Percentiles rank a stretch among this genome's conserved stretches.
Evolutionary conservation across 2,888 invertebrate genomes (phyloP).

Genomic region (Ceraclea dissimilis): DNA sequence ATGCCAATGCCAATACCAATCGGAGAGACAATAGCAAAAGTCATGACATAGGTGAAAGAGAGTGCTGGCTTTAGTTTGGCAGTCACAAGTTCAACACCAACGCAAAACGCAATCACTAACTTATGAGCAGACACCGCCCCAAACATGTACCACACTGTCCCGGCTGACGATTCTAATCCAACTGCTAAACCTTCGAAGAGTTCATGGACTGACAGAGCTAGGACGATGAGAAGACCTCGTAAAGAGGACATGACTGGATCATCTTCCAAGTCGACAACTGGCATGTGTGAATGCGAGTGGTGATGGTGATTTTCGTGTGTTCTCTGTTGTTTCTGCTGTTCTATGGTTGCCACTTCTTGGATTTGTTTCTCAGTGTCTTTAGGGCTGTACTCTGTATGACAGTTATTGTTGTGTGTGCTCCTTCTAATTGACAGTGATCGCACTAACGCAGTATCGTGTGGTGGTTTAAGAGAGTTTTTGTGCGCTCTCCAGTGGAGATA

Average conservation of each 20-base stretch:
- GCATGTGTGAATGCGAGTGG: slow-evolving; percentile 45
- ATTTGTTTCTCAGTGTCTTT: slow-evolving; percentile 30
- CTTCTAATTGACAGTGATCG: slow-evolving; percentile 42
- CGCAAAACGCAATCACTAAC: slow-evolving; percentile 80
- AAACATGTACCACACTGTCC: slow-evolving; percentile 70
- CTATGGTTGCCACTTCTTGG: slow-evolving; percentile 28
- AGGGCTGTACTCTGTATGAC: slow-evolving; percentile 37
- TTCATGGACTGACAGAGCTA: slow-evolving; percentile 80
- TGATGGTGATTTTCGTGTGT: slow-evolving; percentile 37
- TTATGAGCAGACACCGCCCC: slow-evolving; percentile 80
- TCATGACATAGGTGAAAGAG: slow-evolving; percentile 59
- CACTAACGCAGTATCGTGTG: slow-evolving; percentile 31
- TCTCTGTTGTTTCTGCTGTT: slow-evolving; percentile 34
- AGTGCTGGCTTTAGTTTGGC: slow-evolving; percentile 57
- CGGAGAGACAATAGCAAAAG: slow-evolving; percentile 74
- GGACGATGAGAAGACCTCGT: slow-evolving; percentile 69
- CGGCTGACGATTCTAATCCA: slow-evolving; percentile 59
- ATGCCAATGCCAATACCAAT: slow-evolving; percentile 72
- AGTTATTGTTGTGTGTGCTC: slow-evolving; percentile 30
- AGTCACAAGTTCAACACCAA: slow-evolving; percentile 74
- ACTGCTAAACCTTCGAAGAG: slow-evolving; percentile 73
- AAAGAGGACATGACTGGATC: slow-evolving; percentile 47
- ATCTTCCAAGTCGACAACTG: slow-evolving; percentile 38
- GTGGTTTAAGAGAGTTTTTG: slow-evolving; percentile 32
- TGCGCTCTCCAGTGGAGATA: slow-evolving; percentile 52